Base-by-base conservation (phyloP, 2,888 invertebrate species). In the Nomada goodeniana region DNA sequence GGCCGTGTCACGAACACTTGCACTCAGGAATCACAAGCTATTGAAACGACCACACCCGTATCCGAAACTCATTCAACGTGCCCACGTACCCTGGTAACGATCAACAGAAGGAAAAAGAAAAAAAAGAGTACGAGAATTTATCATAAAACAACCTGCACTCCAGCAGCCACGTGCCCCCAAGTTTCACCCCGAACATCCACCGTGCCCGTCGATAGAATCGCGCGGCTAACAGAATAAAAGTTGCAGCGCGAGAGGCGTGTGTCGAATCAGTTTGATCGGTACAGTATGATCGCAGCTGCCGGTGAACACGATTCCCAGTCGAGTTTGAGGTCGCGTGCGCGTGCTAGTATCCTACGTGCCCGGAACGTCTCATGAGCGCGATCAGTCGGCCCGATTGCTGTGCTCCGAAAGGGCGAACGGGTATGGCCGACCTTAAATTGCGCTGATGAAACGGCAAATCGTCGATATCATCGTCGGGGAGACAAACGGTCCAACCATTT, bases 361-460 rank as follows among this genome's bases (percentile, higher is more conserved):
- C 64, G 69, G 86, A 85, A 88, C 70, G 44, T 67, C 80, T 88
- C 84, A 88, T 86, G 86, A 88, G 85, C 42, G 26, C 76, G 61
- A 79, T 63, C 59, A 71, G 76, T 59, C 68, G 74, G 78, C 74
- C 80, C 88, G 83, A 81, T 88, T 86, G 84, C 83, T 63, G 88
- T 86, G 84, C 83, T 65, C 77, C 78, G 65, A 74, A 75, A 78
- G 76, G 77, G 26, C 60, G 64, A 52, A 61, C 70, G 70, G 61
- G 42, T 7, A 59, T 42, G 77, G 79, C 61, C 60, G 80, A 52
- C 84, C 77, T 87, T 88, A 87, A 88, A 88, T 87, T 84, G 88
- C 64, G 60, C 82, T 69, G 87, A 88, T 86, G 89, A 90, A 89
- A 90, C 82, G 84, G 89, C 90, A 86, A 89, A 90, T 90, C 86